Conservation (phyloP, 2,888 invertebrate genomes). For the Erannis defoliaria region DNA sequence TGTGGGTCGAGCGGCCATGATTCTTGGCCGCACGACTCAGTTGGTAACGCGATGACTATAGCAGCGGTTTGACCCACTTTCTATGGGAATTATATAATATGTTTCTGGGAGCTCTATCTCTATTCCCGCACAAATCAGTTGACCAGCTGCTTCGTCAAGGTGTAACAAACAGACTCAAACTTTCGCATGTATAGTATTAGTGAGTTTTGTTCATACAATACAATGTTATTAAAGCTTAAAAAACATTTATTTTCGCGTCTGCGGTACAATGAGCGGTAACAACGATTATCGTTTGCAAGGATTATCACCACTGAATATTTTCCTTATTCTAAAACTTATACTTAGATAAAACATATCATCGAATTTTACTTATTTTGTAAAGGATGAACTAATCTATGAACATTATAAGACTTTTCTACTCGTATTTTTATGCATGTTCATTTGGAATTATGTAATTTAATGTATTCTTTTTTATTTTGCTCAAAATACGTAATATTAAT, state of each 20-base stretch:
- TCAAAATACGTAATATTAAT: slow-evolving; percentile 30
- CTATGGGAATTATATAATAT: too few relatives aligned
- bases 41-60: too few relatives aligned
- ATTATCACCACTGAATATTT: not conserved
- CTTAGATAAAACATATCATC: slow-evolving; percentile 17
- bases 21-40: too few relatives aligned
- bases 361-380: slow-evolving; percentile 15
- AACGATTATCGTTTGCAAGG: not conserved
- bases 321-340: not conserved
- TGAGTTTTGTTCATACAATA: too few relatives aligned
- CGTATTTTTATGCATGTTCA: slow-evolving; percentile 18
- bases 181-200: too few relatives aligned
- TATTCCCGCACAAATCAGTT: too few relatives aligned
- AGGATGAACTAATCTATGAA: slow-evolving; percentile 5
- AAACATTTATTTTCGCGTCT: not conserved
- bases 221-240: too few relatives aligned
- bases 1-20: too few relatives aligned
- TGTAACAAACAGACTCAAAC: too few relatives aligned
- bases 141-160: too few relatives aligned
- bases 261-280: not conserved
- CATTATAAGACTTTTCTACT: slow-evolving; percentile 16
- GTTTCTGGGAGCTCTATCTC: too few relatives aligned
- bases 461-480: slow-evolving; percentile 25
- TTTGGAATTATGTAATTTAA: not conserved
- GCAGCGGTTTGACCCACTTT: too few relatives aligned